A percentile compares a stretch with the other conserved stretches of the same genome.
Conservation (phyloP, 2,888 invertebrate species). For the Zaprionus obscuricornis region DNA sequence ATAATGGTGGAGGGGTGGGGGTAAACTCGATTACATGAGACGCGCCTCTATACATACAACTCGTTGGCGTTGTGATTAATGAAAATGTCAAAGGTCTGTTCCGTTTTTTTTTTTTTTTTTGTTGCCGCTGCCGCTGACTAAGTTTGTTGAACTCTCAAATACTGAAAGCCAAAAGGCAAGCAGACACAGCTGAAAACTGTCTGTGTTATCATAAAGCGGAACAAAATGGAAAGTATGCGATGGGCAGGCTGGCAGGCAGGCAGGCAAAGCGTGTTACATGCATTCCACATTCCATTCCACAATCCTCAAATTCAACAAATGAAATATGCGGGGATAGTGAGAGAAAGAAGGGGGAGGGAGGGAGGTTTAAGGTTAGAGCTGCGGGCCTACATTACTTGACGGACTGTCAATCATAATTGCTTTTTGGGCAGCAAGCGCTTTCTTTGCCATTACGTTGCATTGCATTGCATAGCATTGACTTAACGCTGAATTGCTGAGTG, state of each 20-base stretch:
- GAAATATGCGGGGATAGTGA: conserved; percentile 27
- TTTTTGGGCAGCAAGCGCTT: conserved; percentile 28
- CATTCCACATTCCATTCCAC: conserved; percentile 8
- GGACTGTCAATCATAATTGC: conserved; percentile 75
- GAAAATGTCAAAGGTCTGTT: conserved; percentile 72
- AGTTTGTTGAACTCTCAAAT: conserved; percentile 74
- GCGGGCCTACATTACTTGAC: conserved; percentile 48
- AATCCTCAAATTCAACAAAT: too few species aligned
- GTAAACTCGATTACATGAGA: conserved; percentile 34
- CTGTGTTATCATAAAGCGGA: conserved; percentile 55
- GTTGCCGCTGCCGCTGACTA: neutral
- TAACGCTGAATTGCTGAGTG: conserved; percentile 30
- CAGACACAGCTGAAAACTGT: conserved; percentile 31
- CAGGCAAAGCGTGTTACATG: neutral
- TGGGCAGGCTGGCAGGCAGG: too few species aligned
- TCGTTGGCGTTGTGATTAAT: conserved; percentile 63
- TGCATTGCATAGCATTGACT: conserved; percentile 40
- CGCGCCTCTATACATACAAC: conserved; percentile 34
- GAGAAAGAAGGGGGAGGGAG: too few species aligned
- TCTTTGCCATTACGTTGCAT: conserved; percentile 31
- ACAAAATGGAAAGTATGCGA: conserved; percentile 68
- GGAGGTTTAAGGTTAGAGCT: conserved; percentile 47
- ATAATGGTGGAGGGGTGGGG: neutral
- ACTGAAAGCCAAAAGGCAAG: conserved; percentile 16
- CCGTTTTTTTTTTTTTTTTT: neutral